phyloP scores from a whole-genome alignment of 2,113 vertebrate genomes.

The Tragelaphus imberbis region DNA sequence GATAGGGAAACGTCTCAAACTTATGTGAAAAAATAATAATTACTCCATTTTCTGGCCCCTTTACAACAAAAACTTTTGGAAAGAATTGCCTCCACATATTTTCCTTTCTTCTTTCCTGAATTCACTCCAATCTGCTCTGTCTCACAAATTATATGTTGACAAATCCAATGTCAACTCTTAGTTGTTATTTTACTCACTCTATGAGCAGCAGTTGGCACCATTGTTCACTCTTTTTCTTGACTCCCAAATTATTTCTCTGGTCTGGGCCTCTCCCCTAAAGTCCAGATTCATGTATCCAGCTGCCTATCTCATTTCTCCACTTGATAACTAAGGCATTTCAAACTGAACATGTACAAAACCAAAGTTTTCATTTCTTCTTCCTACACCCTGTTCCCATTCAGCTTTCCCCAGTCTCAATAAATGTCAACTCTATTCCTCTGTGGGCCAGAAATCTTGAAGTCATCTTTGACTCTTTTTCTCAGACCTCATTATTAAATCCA shows the following conservation, averaged over 20 bases:
- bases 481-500: neutral
- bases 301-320: neutral
- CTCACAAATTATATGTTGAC: neutral
- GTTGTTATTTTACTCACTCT: neutral
- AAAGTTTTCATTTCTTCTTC: neutral
- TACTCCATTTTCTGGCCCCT: neutral
- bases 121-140: neutral
- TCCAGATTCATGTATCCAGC: neutral
- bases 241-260: neutral
- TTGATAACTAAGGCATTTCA: neutral
- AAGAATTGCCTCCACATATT: neutral
- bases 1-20: neutral
- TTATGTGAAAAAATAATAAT: neutral
- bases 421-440: neutral
- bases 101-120: neutral
- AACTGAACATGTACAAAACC: neutral
- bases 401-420: neutral
- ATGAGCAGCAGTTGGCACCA: neutral
- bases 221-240: neutral
- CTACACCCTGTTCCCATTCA: neutral
- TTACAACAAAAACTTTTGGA: neutral
- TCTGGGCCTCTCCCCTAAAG: neutral
- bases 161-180: neutral
- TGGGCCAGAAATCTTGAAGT: neutral
- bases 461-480: neutral